These are phyloP conservation scores for Crocallis elinguaria DNA, from an alignment of 2,888 invertebrate genomes.

Conservation along the genomic window DNA sequence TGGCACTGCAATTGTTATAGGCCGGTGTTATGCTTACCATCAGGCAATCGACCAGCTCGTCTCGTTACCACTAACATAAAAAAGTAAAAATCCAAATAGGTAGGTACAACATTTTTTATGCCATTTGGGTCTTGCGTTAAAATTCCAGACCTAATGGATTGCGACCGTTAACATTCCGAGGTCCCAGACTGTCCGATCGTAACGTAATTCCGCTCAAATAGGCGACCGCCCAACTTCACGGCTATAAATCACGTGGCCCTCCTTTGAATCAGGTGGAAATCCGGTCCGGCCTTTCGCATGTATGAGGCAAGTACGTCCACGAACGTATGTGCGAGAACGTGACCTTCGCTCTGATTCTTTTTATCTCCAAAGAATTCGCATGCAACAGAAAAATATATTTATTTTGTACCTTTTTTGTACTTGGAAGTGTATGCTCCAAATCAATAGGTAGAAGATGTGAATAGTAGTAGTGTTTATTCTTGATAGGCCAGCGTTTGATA, in stretches of 20 bases:
- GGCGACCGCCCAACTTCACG: constrained; percentile 13
- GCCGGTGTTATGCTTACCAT: too few relatives aligned
- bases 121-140: too few relatives aligned
- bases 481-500: too few relatives aligned
- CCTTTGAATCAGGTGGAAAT: constrained; percentile 22
- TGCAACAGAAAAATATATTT: neutral
- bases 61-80: too few relatives aligned
- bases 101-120: too few relatives aligned
- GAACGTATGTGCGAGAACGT: too few relatives aligned
- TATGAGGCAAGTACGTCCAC: constrained; percentile 17
- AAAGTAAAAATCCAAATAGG: too few relatives aligned
- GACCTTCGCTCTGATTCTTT: constrained; percentile 1
- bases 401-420: neutral
- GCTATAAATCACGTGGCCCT: constrained; percentile 21
- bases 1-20: too few relatives aligned
- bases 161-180: constrained; percentile 17
- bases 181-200: constrained; percentile 15
- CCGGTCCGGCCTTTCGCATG: constrained; percentile 2
- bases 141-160: constrained; percentile 22
- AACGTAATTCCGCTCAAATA: constrained; percentile 20
- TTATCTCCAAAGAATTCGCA: neutral
- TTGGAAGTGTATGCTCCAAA: neutral
- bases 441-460: too few relatives aligned
- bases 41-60: too few relatives aligned
- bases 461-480: too few relatives aligned